These are phyloP conservation scores for Limnephilus lunatus DNA, from an alignment of 2,888 invertebrate species.

Conservation along the genomic window DNA sequence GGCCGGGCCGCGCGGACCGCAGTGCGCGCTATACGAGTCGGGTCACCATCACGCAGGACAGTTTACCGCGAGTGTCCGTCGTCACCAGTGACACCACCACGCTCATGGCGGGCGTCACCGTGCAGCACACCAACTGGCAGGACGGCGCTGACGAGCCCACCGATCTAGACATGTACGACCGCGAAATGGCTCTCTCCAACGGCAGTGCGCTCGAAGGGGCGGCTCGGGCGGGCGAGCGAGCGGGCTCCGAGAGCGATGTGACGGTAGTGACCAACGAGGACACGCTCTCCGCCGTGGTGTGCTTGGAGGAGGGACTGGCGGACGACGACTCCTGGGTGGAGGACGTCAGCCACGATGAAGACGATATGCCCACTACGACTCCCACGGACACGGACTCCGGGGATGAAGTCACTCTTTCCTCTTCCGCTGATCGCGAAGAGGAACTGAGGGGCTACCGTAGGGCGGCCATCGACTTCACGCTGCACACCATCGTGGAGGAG, in stretches of 20 bases:
- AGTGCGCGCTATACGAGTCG: conserved; percentile 89
- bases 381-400: conserved; percentile 82
- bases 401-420: conserved; percentile 79
- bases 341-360: conserved; percentile 89
- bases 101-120: conserved; percentile 81
- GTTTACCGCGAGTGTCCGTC: conserved; percentile 77
- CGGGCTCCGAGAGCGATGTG: conserved; percentile 76
- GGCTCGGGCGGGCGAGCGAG: conserved; percentile 66
- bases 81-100: conserved; percentile 87
- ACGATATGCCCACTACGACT: conserved; percentile 79
- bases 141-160: conserved; percentile 69
- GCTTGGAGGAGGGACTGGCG: conserved; percentile 90
- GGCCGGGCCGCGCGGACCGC: conserved; percentile 76
- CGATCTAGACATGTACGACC: conserved; percentile 62
- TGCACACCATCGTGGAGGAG: conserved; percentile 96
- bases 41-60: conserved; percentile 92
- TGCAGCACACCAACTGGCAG: conserved; percentile 82
- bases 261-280: conserved; percentile 84
- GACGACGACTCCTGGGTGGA: conserved; percentile 96
- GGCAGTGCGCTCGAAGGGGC: conserved; percentile 60
- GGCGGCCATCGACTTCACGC: conserved; percentile 90
- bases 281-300: conserved; percentile 84
- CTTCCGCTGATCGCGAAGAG: conserved; percentile 86
- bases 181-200: conserved; percentile 70
- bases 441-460: conserved; percentile 89